Evolutionary conservation across 2,888 invertebrate species (phyloP), one percentile per base, ranked within the genome.

Genomic region (Scelioninae gen. 2): DNA sequence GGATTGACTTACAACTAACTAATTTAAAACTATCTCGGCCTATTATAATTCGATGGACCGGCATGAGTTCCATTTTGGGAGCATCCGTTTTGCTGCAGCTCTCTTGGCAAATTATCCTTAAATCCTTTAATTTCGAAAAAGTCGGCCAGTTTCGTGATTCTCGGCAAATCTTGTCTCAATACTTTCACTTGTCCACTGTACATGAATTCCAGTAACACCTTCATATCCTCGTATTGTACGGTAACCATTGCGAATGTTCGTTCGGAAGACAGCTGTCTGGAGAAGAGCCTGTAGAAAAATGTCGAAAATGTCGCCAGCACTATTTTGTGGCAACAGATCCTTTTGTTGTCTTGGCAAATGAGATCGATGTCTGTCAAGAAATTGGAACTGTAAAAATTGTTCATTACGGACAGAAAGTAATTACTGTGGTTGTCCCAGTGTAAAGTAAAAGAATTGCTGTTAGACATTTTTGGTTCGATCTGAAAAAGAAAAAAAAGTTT

Each of bases 151-250:
- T 39, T 31, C 0, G 35, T 11, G n/a, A 73, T 57, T 22, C 50
- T 67, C 13, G 53, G 55, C n/a, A 73, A 16, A 35, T 67, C 63
- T 9, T 55, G 33, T 1, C n/a, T 22, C 0, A 39, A 7, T 2
- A 73, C 43, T 5, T 19, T 55, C n/a, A 73, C 31, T 19, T 67
- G 61, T 7, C 73, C 73, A 2, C 55, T 67, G 25, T 73, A 73
- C 65, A 73, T 67, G n/a, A 33, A 73, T 2, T 67, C 61, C n/a
- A 73, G 1, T 13, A 73, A 31, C 10, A 41, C 15, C 19, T 63
- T 68, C 68, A 73, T 68, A 18, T 68, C 63, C 0, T 63, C 39
- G 33, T 57, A 63, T n/a, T 39, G 33, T 1, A 46, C 31, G 7
- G 37, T 68, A 3, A 68, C 52, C 73, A 73, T 73, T 1, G 67